These are phyloP conservation scores for Toxotes lorentzi DNA, from an alignment of 2,797 vertebrate species.

Conservation along the genomic window DNA sequence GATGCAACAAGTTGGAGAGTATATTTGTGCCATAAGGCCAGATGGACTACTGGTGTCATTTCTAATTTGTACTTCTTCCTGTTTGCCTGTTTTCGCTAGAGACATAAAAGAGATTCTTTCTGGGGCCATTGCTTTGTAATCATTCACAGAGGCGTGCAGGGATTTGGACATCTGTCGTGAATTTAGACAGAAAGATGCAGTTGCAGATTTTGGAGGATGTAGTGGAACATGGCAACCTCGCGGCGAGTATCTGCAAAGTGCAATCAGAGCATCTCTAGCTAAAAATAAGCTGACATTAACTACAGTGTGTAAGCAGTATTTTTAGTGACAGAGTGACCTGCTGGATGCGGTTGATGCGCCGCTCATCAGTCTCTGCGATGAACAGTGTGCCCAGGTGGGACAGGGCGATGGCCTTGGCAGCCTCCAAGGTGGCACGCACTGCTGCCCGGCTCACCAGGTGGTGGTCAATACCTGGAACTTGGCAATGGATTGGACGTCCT, in stretches of 20 bases:
- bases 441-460: constrained; percentile 95
- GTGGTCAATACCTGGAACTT: constrained; percentile 95
- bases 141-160: background rate
- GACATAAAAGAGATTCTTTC: background rate
- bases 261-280: background rate
- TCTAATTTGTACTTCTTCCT: constrained; percentile 22
- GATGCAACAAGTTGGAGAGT: constrained; percentile 12
- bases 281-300: background rate
- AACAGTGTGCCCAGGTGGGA: constrained; percentile 94
- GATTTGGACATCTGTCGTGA: background rate
- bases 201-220: background rate
- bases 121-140: background rate
- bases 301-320: background rate
- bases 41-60: constrained; percentile 22
- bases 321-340: constrained; percentile 83
- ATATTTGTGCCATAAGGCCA: constrained; percentile 26
- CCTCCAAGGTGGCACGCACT: constrained; percentile 94
- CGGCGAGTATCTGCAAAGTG: background rate
- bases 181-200: background rate
- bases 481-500: constrained; percentile 96
- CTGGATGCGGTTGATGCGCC: constrained; percentile 97
- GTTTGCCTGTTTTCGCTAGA: constrained; percentile 7
- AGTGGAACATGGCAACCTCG: background rate
- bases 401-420: constrained; percentile 92
- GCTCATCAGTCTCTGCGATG: constrained; percentile 96